Percentiles rank a stretch among this genome's conserved stretches.
phyloP scores from a whole-genome alignment of 2,797 vertebrate species.

The Numenius phaeopus region DNA sequence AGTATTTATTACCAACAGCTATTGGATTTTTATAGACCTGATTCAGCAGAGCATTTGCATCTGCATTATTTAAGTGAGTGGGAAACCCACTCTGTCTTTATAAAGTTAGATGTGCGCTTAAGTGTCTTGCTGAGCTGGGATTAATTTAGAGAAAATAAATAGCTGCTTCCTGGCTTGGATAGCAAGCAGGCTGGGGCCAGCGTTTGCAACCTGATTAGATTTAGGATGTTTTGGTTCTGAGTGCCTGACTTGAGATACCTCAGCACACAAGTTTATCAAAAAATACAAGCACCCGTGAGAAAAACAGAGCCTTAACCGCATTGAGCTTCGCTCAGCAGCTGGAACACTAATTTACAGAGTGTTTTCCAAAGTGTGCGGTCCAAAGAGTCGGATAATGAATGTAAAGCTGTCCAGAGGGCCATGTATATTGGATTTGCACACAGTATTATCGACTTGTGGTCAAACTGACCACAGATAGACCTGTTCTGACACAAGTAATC shows the following conservation, averaged over 20 bases:
- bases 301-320: not conserved
- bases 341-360: not conserved
- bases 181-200: not conserved
- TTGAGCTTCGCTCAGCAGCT: not conserved
- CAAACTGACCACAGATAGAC: not conserved
- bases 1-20: not conserved
- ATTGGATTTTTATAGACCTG: not conserved
- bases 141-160: conserved; percentile 48
- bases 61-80: conserved; percentile 3
- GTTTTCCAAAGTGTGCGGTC: not conserved
- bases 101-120: not conserved
- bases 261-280: not conserved
- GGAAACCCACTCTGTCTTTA: not conserved
- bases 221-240: not conserved
- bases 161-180: not conserved
- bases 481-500: not conserved
- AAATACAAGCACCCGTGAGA: not conserved
- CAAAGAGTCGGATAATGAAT: not conserved
- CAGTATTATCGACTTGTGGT: conserved; percentile 14
- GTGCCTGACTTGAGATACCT: not conserved
- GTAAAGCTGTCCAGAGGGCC: not conserved
- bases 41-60: conserved; percentile 34
- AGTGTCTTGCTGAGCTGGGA: conserved; percentile 39
- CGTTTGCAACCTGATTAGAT: not conserved
- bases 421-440: not conserved